phyloP scores from a whole-genome alignment of 2,888 invertebrate genomes.

The Myathropa florea region DNA sequence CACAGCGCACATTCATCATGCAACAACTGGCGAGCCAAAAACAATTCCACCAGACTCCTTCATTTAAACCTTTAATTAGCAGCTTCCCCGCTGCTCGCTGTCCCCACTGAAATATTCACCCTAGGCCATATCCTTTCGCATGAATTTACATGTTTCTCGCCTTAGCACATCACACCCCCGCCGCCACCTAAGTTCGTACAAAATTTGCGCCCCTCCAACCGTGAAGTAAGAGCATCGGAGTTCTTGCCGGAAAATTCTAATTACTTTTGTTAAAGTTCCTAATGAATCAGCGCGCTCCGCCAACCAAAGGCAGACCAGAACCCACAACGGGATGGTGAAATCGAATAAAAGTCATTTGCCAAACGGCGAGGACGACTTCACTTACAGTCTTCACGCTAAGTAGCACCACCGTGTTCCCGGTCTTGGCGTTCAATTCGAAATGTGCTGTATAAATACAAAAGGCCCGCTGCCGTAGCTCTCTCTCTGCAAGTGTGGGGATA shows the following conservation, averaged over 20 bases:
- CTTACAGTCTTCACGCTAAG: neutral
- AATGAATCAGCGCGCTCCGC: neutral
- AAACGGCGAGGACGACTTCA: neutral
- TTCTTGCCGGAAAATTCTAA: constrained; percentile 1
- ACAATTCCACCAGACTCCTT: neutral
- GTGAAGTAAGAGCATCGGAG: neutral
- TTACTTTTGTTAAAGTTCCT: constrained; percentile 4
- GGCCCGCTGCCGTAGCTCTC: neutral
- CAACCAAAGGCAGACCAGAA: neutral
- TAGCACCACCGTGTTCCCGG: neutral
- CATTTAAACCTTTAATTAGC: neutral
- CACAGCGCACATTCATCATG: neutral
- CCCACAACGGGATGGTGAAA: neutral
- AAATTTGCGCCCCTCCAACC: neutral
- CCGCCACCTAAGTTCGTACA: neutral
- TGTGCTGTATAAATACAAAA: neutral
- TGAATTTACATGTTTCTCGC: neutral
- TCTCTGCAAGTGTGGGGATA: constrained; percentile 6
- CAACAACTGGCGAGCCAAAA: neutral
- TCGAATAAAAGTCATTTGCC: neutral
- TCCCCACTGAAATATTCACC: neutral
- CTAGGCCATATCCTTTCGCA: neutral
- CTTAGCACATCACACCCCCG: neutral
- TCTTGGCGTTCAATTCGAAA: neutral
- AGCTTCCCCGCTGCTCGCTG: neutral